Conservation (phyloP, 2,888 invertebrate genomes). For the Drosophila prolongata region DNA sequence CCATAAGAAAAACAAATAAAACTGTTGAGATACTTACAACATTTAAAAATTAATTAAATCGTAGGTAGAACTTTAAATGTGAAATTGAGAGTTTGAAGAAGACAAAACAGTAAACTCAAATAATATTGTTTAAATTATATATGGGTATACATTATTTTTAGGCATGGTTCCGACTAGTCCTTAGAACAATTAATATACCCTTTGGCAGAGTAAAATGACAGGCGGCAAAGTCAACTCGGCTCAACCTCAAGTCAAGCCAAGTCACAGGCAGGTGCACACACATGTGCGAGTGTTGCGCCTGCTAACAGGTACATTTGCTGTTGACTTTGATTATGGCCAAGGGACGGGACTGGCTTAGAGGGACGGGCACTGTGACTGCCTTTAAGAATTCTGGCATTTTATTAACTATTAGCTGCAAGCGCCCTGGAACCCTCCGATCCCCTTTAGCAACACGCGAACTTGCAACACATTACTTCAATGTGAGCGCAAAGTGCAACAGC, state of each 20-base stretch:
- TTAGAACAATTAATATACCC: constrained; percentile 1
- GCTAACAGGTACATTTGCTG: constrained; percentile 76
- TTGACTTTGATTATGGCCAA: constrained; percentile 69
- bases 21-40: too few relatives aligned
- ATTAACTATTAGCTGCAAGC: constrained; percentile 71
- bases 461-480: constrained; percentile 78
- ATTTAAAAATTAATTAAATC: too few relatives aligned
- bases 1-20: too few relatives aligned
- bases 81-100: too few relatives aligned
- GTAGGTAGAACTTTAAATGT: too few relatives aligned
- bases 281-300: constrained; percentile 49
- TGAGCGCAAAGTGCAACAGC: constrained; percentile 46
- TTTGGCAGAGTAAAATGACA: constrained; percentile 16
- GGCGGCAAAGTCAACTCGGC: constrained; percentile 42
- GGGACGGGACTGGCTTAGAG: not conserved
- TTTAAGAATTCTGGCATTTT: constrained; percentile 74
- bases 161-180: too few relatives aligned
- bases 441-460: constrained; percentile 37
- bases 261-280: constrained; percentile 36
- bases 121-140: too few relatives aligned
- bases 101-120: too few relatives aligned
- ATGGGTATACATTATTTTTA: too few relatives aligned
- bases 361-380: constrained; percentile 13
- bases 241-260: constrained; percentile 28
- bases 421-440: not conserved